Conservation (phyloP, 2,113 vertebrate species). For the Scophthalmus maximus region DNA sequence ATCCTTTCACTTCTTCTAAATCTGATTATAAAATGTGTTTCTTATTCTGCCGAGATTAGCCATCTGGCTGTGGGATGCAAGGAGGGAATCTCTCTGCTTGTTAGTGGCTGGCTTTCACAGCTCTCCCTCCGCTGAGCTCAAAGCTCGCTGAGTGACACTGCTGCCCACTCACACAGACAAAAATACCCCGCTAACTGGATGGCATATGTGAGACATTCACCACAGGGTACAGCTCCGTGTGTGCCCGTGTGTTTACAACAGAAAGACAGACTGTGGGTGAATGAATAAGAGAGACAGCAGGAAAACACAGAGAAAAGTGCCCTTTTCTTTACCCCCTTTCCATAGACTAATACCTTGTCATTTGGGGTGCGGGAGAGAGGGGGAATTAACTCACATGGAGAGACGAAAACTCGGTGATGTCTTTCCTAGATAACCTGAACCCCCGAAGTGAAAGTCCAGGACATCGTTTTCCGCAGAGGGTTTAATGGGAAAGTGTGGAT, state of each 20-base stretch:
- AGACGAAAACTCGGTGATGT: slow-evolving; percentile 47
- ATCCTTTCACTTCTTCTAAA: slow-evolving; percentile 36
- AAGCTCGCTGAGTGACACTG: slow-evolving; percentile 75
- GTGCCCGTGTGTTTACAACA: slow-evolving; percentile 55
- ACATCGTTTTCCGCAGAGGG: slow-evolving; percentile 61
- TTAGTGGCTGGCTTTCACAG: slow-evolving; percentile 79
- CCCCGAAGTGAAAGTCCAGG: slow-evolving; percentile 52
- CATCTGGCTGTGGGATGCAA: slow-evolving; percentile 76
- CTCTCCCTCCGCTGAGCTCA: slow-evolving; percentile 74
- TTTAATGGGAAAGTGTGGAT: slow-evolving; percentile 62
- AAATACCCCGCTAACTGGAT: slow-evolving; percentile 76
- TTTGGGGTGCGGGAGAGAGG: slow-evolving; percentile 6
- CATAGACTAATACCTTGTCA: slow-evolving; percentile 51
- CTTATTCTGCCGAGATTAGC: slow-evolving; percentile 74
- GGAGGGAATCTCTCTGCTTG: slow-evolving; percentile 76
- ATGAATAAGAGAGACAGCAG: slow-evolving; percentile 55
- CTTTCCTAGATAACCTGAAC: slow-evolving; percentile 62
- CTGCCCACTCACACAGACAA: slow-evolving; percentile 79
- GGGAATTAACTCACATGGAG: slow-evolving; percentile 54
- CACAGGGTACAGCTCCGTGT: slow-evolving; percentile 64
- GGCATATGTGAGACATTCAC: slow-evolving; percentile 75
- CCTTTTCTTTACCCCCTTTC: slow-evolving; percentile 10
- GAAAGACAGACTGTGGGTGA: slow-evolving; percentile 60
- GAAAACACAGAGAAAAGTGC: slow-evolving; percentile 48
- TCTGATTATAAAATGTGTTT: slow-evolving; percentile 70